phyloP scores from a whole-genome alignment of 2,797 vertebrate genomes.

The Gallirallus australis region DNA sequence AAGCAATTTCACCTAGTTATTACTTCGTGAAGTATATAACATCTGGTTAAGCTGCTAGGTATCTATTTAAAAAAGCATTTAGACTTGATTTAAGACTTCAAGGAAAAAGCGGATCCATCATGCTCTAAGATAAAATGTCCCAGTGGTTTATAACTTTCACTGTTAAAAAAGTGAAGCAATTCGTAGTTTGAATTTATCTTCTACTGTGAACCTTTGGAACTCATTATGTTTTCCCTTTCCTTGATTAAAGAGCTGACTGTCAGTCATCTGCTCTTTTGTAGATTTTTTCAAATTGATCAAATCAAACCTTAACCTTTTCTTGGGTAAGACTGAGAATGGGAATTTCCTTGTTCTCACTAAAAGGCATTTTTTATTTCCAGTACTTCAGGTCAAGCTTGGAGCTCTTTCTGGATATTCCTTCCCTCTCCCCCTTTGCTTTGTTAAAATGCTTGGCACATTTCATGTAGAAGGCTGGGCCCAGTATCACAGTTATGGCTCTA shows the following conservation, averaged over 20 bases:
- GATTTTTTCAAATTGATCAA: background rate
- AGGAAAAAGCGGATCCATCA: constrained; percentile 10
- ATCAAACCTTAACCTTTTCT: background rate
- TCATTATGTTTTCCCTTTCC: constrained; percentile 2
- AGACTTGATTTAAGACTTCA: constrained; percentile 46
- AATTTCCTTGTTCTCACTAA: background rate
- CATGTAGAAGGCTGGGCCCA: background rate
- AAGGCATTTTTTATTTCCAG: accelerated
- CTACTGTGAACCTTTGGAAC: background rate
- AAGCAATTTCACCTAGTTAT: constrained; percentile 7
- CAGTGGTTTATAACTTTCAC: constrained; percentile 36
- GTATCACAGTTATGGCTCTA: too few relatives aligned
- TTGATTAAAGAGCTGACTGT: background rate
- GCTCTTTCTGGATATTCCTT: background rate
- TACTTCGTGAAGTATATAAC: background rate
- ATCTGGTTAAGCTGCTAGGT: constrained; percentile 21
- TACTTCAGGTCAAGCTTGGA: background rate
- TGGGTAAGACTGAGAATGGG: background rate
- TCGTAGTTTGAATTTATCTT: constrained; percentile 54
- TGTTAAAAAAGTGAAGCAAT: constrained; percentile 39
- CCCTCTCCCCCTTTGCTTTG: background rate
- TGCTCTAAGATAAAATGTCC: background rate
- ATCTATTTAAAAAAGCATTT: constrained; percentile 42
- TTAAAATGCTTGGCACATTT: background rate
- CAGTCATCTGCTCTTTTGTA: background rate